A percentile compares a stretch with the other conserved stretches of the same genome.
Conservation (phyloP, 2,797 vertebrate genomes). For the Rhinoraja longicauda region DNA sequence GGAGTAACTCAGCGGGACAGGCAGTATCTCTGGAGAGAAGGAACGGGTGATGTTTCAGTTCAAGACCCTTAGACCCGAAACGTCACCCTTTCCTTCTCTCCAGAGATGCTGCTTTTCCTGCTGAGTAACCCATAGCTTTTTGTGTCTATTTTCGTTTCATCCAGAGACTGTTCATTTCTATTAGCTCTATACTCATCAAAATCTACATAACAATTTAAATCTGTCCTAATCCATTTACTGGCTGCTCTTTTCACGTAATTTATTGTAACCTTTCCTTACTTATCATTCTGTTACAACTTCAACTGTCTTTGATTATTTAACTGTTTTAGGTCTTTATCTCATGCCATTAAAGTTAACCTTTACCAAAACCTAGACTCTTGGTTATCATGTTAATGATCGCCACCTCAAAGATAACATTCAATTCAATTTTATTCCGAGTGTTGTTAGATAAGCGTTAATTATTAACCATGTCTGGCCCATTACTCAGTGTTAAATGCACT, state of each 20-base stretch:
- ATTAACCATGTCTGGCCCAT: background rate
- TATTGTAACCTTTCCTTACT: background rate
- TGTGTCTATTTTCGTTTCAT: too few relatives aligned
- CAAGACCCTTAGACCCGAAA: too few relatives aligned
- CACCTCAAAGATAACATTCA: background rate
- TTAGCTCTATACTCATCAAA: background rate
- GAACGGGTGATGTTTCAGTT: too few relatives aligned
- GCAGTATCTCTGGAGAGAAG: too few relatives aligned
- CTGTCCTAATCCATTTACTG: background rate
- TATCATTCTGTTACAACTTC: background rate
- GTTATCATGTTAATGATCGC: background rate
- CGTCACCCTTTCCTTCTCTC: too few relatives aligned
- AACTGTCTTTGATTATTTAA: background rate
- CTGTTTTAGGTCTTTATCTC: background rate
- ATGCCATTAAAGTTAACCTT: background rate
- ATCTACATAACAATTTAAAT: background rate
- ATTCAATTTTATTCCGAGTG: background rate
- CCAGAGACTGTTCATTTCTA: background rate
- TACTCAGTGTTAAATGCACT: too few relatives aligned
- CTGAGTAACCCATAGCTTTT: too few relatives aligned
- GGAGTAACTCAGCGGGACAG: too few relatives aligned
- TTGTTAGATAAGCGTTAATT: background rate
- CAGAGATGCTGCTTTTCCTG: too few relatives aligned
- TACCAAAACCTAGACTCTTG: background rate
- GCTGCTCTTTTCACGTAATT: background rate